Base-by-base conservation (phyloP, 2,113 vertebrate species). In the Rutilus rutilus region DNA sequence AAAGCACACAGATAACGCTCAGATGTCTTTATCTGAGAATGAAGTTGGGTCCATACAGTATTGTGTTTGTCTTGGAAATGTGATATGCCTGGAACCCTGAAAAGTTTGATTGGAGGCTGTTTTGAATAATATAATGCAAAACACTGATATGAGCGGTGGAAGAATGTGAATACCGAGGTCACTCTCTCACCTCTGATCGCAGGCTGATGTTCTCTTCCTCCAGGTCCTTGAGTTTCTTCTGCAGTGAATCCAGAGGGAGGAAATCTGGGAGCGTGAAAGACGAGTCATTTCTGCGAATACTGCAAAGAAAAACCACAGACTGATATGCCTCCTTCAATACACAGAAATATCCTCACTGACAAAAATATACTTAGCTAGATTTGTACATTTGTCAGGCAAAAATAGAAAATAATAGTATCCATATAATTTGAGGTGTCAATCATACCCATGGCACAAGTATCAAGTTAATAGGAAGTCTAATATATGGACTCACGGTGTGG, bases 151-250 rank as follows among this genome's bases (percentile, higher is more conserved):
- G 42, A 25, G 23, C 3, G 45, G 10, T 21, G n/a, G 12, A 27
- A 54, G 74, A 8, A 50, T 21, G 15, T 11, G 47, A 42, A 36
- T 1, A 23, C 25, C 21, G 74, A 36, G 42, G 42, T 73, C 36
- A 42, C 4, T 30, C 15, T 15, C 14, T 83, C 74, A 99, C 98
- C 97, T 97, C 97, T 9, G 96, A 97, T 85, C 98, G 95, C 74
- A 99, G 94, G 0, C 96, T 96, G 52, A 97, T 96, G 5, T 99
- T 99, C 91, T 99, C 98, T 84, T 98, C 98, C 89, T 99, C 98
- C 9, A 99, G 95, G 89, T 99, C 98, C 93, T 99, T 97, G 60
- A 99, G 96, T 90, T 99, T 99, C 95, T 97, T 99, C 85, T 99
- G 98, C 87, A 99, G 94, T 2, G 97, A 98, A 88, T 99, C 98